Conservation (phyloP, 2,888 invertebrate species). For the Pediacus dermestoides region DNA sequence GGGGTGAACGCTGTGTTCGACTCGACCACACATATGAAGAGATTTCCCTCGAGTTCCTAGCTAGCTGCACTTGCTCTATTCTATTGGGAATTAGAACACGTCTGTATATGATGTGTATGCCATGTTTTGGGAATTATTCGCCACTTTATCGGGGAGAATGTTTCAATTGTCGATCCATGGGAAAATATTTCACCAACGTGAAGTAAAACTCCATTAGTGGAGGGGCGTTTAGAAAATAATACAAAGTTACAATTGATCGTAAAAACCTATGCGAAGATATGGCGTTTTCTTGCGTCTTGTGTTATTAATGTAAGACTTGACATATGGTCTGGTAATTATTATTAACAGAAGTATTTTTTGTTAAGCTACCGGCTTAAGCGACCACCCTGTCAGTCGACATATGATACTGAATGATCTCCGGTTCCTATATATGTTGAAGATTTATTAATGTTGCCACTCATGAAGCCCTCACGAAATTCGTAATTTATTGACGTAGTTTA, state of each 20-base stretch:
- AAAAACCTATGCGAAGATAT: too few species aligned
- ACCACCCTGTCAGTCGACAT: slow-evolving; percentile 22
- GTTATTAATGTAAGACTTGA: too few species aligned
- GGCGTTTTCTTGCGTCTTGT: too few species aligned
- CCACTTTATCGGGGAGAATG: slow-evolving; percentile 20
- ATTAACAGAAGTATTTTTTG: slow-evolving; percentile 17
- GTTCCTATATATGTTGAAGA: slow-evolving; percentile 8
- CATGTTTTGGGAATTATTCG: slow-evolving; percentile 28
- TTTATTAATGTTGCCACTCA: slow-evolving; percentile 16
- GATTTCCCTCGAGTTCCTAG: slow-evolving; percentile 40
- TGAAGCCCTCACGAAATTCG: slow-evolving; percentile 9
- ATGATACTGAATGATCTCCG: too few species aligned
- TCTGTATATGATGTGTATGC: too few species aligned
- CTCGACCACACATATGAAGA: slow-evolving; percentile 40
- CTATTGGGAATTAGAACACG: slow-evolving; percentile 23
- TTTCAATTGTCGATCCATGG: too few species aligned
- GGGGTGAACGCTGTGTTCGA: slow-evolving; percentile 38
- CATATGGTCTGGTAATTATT: too few species aligned
- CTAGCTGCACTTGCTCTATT: slow-evolving; percentile 22
- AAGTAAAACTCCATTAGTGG: too few species aligned
- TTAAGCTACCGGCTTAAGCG: slow-evolving; percentile 16
- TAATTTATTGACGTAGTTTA: too few species aligned
- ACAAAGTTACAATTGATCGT: too few species aligned
- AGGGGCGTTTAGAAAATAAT: too few species aligned
- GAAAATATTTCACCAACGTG: too few species aligned